Conservation (phyloP, 1,140 invertebrate species). For the Leptinotarsa undecemlineata region DNA sequence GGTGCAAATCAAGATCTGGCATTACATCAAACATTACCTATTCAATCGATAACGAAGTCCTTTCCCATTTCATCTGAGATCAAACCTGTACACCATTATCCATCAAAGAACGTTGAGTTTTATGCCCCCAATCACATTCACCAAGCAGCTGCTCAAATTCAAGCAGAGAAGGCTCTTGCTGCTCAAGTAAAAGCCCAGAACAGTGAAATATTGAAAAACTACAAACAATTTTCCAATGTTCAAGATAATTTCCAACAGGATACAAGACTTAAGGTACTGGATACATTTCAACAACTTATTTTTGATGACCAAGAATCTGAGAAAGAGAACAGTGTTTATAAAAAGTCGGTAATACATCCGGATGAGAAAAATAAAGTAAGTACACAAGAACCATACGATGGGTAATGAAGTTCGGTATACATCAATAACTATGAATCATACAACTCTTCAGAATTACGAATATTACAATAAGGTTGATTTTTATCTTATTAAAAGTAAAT, state of each 20-base stretch:
- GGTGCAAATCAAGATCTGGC: neutral
- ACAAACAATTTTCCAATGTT: neutral
- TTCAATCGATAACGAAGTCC: neutral
- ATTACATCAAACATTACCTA: neutral
- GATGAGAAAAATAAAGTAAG: constrained; percentile 18
- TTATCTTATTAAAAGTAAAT: no score
- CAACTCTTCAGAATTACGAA: no score
- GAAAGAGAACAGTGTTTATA: neutral
- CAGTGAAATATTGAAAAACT: constrained; percentile 4
- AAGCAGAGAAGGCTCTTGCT: constrained; percentile 19
- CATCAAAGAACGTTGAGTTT: constrained; percentile 1
- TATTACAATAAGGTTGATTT: no score
- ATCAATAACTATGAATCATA: no score
- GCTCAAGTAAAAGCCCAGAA: constrained; percentile 18
- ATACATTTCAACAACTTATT: constrained; percentile 16
- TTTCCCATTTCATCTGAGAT: neutral
- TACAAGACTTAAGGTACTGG: neutral
- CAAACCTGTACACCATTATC: constrained; percentile 10
- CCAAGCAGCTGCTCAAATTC: constrained; percentile 13
- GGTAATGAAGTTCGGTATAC: no score
- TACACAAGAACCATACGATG: neutral
- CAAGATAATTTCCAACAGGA: neutral
- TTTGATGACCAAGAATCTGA: constrained; percentile 8
- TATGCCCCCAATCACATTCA: constrained; percentile 30
- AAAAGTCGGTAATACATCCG: neutral